Evolutionary conservation across 2,888 invertebrate species (phyloP), one percentile per base, ranked within the genome.

Genomic region (Adelognathus sp.): DNA sequence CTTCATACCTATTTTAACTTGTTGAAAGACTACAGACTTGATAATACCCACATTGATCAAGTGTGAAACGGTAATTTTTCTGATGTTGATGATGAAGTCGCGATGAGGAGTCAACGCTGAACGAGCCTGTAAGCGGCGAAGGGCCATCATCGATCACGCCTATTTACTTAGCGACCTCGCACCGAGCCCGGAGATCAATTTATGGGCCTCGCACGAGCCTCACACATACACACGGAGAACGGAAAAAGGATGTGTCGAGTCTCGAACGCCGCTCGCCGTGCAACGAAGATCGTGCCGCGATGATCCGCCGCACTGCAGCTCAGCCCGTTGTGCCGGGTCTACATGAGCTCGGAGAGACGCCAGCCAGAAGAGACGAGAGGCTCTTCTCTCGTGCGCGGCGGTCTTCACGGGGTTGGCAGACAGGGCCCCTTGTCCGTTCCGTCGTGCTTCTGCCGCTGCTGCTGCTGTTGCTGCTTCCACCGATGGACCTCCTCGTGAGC

Each of bases 251-350:
- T 75, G 58, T n/a, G 61, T 36, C 60, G 73, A 50, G 54, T 69
- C 74, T 64, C 74, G 71, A 61, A 66, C 56, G 52, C 54, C 39
- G 52, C 39, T 67, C 71, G 79, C 67, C 72, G 79, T 81, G 79
- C 78, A 79, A 41, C 83, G 82, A 79, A 85, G 86, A 88, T 88
- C 87, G 87, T 85, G 83, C 85, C 75, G 84, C 87, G 87, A 89
- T 88, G 88, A 88, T 85, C 87, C 85, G 84, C 82, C 84, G 84
- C n/a, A n/a, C n/a, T n/a, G n/a, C n/a, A n/a, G n/a, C n/a, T n/a
- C 29, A 14, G 86, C 29, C 16, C 46, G 73, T 58, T 50, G 11
- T 24, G 50, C 50, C 50, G 21, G 18, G 9, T 21, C 39, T 50
- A 50, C 6, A n/a, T 21, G 64, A 41, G 58, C 64, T n/a, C n/a